phyloP scores from a whole-genome alignment of 2,888 invertebrate genomes.

The Drosophila kuntzei region DNA sequence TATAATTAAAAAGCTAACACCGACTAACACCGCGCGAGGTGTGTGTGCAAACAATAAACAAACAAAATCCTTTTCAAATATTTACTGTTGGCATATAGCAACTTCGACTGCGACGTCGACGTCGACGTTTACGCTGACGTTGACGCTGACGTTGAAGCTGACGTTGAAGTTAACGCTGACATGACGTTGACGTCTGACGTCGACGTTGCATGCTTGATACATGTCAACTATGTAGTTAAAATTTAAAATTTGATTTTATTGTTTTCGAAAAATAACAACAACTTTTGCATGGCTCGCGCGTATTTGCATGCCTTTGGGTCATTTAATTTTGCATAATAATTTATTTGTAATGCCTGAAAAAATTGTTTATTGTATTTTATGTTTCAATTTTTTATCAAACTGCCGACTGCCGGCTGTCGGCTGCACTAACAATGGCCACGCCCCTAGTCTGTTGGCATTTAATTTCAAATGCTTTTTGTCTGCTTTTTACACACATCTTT shows the following conservation, averaged over 20 bases:
- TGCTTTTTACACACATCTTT: conserved; percentile 60
- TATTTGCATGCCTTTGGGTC: conserved; percentile 71
- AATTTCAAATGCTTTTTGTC: conserved; percentile 76
- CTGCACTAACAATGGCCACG: conserved; percentile 61
- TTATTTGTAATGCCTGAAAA: conserved; percentile 72
- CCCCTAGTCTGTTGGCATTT: conserved; percentile 76
- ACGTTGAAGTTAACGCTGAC: conserved; percentile 37
- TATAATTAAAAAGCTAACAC: conserved; percentile 85
- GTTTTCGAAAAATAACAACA: conserved; percentile 42
- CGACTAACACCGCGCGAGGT: conserved; percentile 82
- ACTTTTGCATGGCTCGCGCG: conserved; percentile 17
- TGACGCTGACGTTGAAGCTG: conserved; percentile 40
- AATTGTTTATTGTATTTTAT: conserved; percentile 71
- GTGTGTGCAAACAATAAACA: conserved; percentile 84
- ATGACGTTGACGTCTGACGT: conserved; percentile 15
- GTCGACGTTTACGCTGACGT: conserved; percentile 33
- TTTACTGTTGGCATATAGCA: conserved; percentile 82
- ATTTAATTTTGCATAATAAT: conserved; percentile 80
- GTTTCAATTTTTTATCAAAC: conserved; percentile 72
- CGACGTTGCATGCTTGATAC: conserved; percentile 18
- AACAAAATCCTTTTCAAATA: conserved; percentile 84
- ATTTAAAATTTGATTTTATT: conserved; percentile 70
- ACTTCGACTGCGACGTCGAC: conserved; percentile 61
- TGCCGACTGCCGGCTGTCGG: neutral
- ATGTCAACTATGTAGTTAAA: conserved; percentile 59